phyloP scores from a whole-genome alignment of 35 echinoderm and acorn worm species.

The Apostichopus parvimensis region DNA sequence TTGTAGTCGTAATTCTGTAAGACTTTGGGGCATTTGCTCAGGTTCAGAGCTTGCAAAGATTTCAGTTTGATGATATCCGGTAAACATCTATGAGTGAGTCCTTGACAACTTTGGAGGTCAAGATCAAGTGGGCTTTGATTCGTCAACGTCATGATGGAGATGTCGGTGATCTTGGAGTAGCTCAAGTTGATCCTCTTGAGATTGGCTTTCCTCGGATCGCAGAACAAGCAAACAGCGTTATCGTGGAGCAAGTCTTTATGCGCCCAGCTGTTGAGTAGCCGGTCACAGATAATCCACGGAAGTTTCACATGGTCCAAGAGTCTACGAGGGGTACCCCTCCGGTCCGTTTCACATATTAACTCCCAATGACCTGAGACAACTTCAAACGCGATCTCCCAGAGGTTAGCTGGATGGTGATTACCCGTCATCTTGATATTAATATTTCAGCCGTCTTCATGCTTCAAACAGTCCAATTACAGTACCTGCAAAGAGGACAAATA shows the following conservation, averaged over 20 bases:
- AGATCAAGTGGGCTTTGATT: constrained; percentile 79
- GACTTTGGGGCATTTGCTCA: constrained; percentile 52
- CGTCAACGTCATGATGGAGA: constrained; percentile 50
- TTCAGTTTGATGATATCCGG: constrained; percentile 52
- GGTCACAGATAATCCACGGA: constrained; percentile 69
- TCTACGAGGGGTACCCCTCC: constrained; percentile 12
- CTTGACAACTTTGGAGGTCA: constrained; percentile 64
- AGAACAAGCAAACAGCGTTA: constrained; percentile 63
- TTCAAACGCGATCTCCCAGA: constrained; percentile 61
- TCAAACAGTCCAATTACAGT: neutral
- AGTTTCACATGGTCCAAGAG: constrained; percentile 62
- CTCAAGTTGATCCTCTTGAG: constrained; percentile 73
- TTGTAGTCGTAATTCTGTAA: constrained; percentile 28
- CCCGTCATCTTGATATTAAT: neutral
- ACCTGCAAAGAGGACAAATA: too few relatives aligned
- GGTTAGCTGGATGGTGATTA: neutral
- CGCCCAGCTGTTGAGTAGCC: constrained; percentile 54
- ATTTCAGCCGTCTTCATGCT: neutral
- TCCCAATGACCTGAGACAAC: constrained; percentile 44
- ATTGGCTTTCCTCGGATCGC: constrained; percentile 59
- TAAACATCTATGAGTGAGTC: constrained; percentile 57
- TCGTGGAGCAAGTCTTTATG: constrained; percentile 31
- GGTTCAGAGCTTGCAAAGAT: constrained; percentile 64
- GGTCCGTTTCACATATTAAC: constrained; percentile 63
- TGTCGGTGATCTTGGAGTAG: constrained; percentile 52